Conservation (phyloP, 2,797 vertebrate species). For the Betta splendens region DNA sequence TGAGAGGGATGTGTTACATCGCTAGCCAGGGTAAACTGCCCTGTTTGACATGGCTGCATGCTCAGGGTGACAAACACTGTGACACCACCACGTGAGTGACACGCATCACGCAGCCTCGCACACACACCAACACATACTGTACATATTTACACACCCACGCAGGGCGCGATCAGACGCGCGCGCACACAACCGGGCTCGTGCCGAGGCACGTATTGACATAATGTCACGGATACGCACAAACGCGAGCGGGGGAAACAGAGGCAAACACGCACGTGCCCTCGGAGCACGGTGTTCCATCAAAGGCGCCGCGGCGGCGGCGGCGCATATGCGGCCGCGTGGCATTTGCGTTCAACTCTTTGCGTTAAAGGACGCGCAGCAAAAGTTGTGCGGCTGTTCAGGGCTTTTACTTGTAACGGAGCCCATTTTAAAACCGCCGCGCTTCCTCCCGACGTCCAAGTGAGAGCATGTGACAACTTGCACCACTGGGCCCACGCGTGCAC, state of each 20-base stretch:
- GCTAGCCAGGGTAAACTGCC: constrained; percentile 55
- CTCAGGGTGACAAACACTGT: constrained; percentile 72
- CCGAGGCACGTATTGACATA: constrained; percentile 43
- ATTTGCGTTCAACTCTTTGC: too few relatives aligned
- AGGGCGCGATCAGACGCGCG: constrained; percentile 25
- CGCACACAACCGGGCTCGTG: constrained; percentile 34
- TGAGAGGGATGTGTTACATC: constrained; percentile 53
- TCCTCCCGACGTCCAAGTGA: constrained; percentile 1
- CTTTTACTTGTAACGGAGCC: background rate
- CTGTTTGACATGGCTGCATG: constrained; percentile 68
- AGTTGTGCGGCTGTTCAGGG: background rate
- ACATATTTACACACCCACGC: constrained; percentile 10
- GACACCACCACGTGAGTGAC: constrained; percentile 57
- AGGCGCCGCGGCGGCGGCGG: too few relatives aligned
- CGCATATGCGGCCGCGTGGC: constrained; percentile 8
- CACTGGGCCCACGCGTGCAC: constrained; percentile 4
- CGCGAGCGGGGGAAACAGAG: constrained; percentile 23
- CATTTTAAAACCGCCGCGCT: background rate
- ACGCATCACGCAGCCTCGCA: constrained; percentile 28
- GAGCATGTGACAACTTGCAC: constrained; percentile 7
- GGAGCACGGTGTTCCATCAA: constrained; percentile 34
- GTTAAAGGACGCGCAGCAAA: background rate
- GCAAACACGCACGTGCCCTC: constrained; percentile 28
- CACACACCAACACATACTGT: constrained; percentile 5
- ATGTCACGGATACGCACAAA: constrained; percentile 47